A percentile compares a stretch with the other conserved stretches of the same genome.
phyloP scores from a whole-genome alignment of 2,797 vertebrate genomes.

The Columba guinea region DNA sequence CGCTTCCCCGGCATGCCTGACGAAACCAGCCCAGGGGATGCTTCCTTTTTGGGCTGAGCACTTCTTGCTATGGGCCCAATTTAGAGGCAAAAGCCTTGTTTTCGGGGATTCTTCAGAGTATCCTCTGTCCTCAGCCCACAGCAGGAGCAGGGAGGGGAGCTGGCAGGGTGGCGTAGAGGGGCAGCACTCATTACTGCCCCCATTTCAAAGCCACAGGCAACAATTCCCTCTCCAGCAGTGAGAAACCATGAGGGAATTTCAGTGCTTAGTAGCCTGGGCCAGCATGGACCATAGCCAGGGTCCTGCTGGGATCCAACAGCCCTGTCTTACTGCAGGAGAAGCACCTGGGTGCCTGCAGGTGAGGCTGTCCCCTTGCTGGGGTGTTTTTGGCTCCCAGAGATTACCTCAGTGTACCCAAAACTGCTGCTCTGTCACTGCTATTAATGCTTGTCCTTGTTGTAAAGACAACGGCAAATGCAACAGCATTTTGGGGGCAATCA shows the following conservation, averaged over 20 bases:
- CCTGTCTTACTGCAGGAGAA: not conserved
- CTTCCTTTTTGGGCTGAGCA: conserved; percentile 22
- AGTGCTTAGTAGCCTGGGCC: not conserved
- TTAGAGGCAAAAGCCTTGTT: not conserved
- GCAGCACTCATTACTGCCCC: not conserved
- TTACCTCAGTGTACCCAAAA: not conserved
- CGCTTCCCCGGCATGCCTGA: conserved; percentile 22
- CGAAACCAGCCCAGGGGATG: conserved; percentile 23
- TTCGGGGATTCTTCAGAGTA: not conserved
- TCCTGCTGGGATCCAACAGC: not conserved
- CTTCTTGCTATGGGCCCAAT: not conserved
- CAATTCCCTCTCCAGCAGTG: not conserved
- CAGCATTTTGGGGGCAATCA: not conserved
- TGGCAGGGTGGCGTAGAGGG: not conserved
- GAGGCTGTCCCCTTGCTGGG: not conserved
- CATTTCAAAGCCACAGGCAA: not conserved
- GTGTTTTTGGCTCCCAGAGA: not conserved
- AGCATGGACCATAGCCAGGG: not conserved
- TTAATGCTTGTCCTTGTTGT: not conserved
- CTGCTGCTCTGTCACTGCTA: not conserved
- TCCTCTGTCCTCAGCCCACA: not conserved
- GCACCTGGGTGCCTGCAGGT: not conserved
- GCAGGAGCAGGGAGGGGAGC: not conserved
- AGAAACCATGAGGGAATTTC: not conserved
- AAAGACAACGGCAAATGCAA: not conserved